phyloP scores from a whole-genome alignment of 2,113 vertebrate species.

The Glaucomys volans region DNA sequence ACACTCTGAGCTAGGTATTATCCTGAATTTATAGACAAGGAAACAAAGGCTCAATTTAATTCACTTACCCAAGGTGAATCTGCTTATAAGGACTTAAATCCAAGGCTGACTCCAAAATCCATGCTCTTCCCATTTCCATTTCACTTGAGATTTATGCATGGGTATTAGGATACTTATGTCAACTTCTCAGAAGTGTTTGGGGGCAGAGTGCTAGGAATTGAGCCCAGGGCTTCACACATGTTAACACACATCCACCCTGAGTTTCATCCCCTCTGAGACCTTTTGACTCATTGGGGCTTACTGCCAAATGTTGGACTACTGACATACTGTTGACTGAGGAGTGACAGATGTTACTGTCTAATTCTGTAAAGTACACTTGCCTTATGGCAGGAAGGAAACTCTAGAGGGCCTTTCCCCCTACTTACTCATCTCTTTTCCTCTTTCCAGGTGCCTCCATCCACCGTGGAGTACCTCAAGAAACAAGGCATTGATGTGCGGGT shows the following conservation, averaged over 20 bases:
- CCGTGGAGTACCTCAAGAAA: constrained; percentile 92
- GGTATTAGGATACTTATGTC: background rate
- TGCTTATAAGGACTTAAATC: background rate
- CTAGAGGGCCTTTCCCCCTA: background rate
- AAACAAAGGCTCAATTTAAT: background rate
- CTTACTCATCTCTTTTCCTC: constrained; percentile 40
- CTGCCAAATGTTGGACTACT: background rate
- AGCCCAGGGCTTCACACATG: background rate
- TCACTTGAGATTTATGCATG: background rate
- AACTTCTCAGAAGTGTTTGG: background rate
- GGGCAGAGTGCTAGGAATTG: background rate
- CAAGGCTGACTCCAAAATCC: background rate
- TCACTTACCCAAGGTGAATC: background rate
- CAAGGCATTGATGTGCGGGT: constrained; percentile 91
- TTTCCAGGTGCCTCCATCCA: constrained; percentile 91
- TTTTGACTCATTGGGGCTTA: background rate
- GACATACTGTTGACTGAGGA: background rate
- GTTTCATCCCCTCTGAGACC: background rate
- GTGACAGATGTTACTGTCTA: background rate
- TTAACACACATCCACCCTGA: background rate
- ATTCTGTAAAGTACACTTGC: background rate
- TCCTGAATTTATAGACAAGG: background rate
- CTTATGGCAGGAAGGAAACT: background rate
- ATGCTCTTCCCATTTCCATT: background rate
- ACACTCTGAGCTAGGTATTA: background rate